phyloP scores from a whole-genome alignment of 2,797 vertebrate genomes.

The Pteronotus mesoamericanus region DNA sequence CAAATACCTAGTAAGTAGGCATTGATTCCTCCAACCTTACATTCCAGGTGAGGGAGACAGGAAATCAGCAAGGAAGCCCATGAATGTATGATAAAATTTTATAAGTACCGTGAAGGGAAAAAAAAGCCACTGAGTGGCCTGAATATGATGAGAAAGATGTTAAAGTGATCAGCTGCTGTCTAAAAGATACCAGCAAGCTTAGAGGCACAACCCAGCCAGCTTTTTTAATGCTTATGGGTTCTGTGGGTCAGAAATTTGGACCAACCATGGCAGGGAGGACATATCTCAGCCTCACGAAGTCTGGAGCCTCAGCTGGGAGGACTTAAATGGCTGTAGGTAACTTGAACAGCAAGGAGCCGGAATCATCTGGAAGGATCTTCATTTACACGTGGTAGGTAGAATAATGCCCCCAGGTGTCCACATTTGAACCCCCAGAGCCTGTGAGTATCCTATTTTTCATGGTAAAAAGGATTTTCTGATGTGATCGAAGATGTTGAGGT shows the following conservation, averaged over 20 bases:
- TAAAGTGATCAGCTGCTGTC: too few relatives aligned
- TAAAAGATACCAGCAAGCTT: background rate
- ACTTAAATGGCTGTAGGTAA: background rate
- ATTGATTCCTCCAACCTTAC: background rate
- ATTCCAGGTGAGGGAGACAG: background rate
- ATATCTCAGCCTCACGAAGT: too few relatives aligned
- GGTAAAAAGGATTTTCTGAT: background rate
- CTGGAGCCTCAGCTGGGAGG: background rate
- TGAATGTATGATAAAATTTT: background rate
- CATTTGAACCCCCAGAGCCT: background rate
- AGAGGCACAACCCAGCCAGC: fast-evolving
- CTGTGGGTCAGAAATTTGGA: background rate
- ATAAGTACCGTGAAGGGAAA: background rate
- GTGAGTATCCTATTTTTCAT: background rate
- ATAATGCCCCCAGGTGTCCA: background rate
- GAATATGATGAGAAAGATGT: background rate
- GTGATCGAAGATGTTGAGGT: background rate
- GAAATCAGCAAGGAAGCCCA: background rate
- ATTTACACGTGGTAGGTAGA: background rate
- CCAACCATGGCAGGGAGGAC: fast-evolving
- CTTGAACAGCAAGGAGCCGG: background rate
- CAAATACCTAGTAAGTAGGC: background rate
- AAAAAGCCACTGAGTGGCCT: background rate
- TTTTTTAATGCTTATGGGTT: fast-evolving
- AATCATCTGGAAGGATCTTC: background rate